phyloP scores from a whole-genome alignment of 2,888 invertebrate genomes.

The Dynastes grantii region DNA sequence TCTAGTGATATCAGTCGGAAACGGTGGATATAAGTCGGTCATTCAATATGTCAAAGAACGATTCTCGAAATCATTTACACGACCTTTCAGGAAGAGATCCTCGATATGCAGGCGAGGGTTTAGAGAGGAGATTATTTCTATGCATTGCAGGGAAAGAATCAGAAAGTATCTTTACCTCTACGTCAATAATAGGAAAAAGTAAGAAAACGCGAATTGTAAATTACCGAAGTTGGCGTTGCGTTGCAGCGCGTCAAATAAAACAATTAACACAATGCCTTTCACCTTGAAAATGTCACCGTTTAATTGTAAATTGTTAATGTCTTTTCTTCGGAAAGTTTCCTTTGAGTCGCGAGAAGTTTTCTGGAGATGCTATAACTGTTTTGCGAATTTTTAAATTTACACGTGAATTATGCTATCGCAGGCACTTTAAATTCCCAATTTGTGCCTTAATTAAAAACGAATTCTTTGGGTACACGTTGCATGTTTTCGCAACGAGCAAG shows the following conservation, averaged over 20 bases:
- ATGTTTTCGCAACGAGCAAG: slow-evolving; percentile 5
- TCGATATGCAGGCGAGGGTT: neutral
- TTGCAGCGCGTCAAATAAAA: too few relatives aligned
- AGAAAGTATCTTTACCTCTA: neutral
- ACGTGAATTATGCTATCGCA: neutral
- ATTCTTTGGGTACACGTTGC: slow-evolving; percentile 19
- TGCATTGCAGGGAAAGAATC: neutral
- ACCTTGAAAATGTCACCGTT: too few relatives aligned
- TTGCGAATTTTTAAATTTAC: too few relatives aligned
- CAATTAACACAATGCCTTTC: too few relatives aligned
- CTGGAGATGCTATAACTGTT: too few relatives aligned
- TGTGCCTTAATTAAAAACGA: slow-evolving; percentile 20
- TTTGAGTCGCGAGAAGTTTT: too few relatives aligned
- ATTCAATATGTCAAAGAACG: slow-evolving; percentile 4
- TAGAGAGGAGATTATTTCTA: slow-evolving; percentile 3
- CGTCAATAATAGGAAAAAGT: too few relatives aligned
- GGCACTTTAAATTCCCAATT: slow-evolving; percentile 16
- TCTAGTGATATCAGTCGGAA: neutral
- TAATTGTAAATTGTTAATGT: too few relatives aligned
- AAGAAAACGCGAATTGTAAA: too few relatives aligned
- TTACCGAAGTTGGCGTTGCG: too few relatives aligned
- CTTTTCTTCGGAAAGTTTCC: too few relatives aligned
- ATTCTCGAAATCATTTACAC: slow-evolving; percentile 13
- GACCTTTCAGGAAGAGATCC: slow-evolving; percentile 14
- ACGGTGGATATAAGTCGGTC: neutral